Conservation (phyloP, 2,888 invertebrate species). For the Drosophila koepferae region DNA sequence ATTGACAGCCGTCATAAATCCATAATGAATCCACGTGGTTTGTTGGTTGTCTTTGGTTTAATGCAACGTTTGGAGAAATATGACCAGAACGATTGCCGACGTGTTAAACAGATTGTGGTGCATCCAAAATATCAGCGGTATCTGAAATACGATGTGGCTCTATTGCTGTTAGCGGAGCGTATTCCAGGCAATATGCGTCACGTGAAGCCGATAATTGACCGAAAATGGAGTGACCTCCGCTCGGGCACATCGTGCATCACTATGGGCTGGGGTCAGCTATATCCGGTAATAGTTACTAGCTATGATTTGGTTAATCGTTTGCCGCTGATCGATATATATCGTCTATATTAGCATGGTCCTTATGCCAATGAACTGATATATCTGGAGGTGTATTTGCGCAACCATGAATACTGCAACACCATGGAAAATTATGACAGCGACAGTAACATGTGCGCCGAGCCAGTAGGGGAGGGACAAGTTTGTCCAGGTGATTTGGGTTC, state of each 20-base stretch:
- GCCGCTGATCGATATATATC: not conserved
- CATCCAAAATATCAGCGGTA: conserved; percentile 58
- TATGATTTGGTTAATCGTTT: not conserved
- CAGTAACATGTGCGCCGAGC: conserved; percentile 38
- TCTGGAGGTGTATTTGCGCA: conserved; percentile 34
- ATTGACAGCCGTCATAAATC: conserved; percentile 48
- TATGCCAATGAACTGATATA: conserved; percentile 58
- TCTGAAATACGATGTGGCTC: conserved; percentile 45
- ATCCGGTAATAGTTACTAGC: conserved; percentile 38
- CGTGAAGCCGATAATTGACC: conserved; percentile 33
- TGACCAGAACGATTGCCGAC: conserved; percentile 2
- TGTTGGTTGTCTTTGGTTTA: conserved; percentile 48
- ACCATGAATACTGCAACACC: conserved; percentile 5
- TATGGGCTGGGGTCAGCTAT: conserved; percentile 67
- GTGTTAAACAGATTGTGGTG: conserved; percentile 39
- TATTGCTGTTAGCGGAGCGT: conserved; percentile 26
- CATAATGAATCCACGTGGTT: conserved; percentile 40
- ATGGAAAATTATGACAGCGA: not conserved
- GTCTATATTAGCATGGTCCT: conserved; percentile 53
- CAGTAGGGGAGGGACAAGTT: conserved; percentile 19
- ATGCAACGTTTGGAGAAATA: conserved; percentile 14
- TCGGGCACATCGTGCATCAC: conserved; percentile 40
- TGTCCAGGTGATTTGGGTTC: conserved; percentile 67
- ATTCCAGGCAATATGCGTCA: conserved; percentile 40
- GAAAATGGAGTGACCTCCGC: not conserved